A percentile compares a stretch with the other conserved stretches of the same genome.
These are phyloP conservation scores for Scatophagus argus DNA, from an alignment of 2,113 vertebrate genomes.

Conservation along the genomic window DNA sequence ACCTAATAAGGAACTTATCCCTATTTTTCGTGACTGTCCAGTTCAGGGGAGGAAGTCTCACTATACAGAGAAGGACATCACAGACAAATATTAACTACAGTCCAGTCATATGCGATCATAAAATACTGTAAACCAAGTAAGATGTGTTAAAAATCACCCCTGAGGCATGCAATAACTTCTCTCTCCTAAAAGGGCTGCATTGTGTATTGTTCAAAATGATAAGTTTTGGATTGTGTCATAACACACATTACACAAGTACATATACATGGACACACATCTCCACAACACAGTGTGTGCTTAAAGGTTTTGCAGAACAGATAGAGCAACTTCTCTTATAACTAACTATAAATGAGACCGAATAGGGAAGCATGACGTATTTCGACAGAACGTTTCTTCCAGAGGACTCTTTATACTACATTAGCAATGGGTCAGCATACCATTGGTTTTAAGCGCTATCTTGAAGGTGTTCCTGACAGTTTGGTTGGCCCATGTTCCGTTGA, in stretches of 20 bases:
- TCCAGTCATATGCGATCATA: not conserved
- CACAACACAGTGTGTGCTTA: not conserved
- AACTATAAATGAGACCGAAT: not conserved
- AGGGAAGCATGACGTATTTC: conserved; percentile 33
- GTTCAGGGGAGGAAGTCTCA: conserved; percentile 11
- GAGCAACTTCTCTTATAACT: not conserved
- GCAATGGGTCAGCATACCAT: not conserved
- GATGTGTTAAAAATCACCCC: not conserved
- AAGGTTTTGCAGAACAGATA: conserved; percentile 24
- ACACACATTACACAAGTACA: not conserved
- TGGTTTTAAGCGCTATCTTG: rapidly evolving
- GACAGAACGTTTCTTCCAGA: not conserved
- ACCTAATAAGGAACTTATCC: conserved; percentile 27
- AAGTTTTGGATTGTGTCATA: not conserved
- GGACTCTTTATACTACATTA: not conserved
- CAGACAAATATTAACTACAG: not conserved
- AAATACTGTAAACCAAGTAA: not conserved
- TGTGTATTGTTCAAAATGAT: not conserved
- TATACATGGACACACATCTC: not conserved
- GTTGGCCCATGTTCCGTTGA: conserved; percentile 60
- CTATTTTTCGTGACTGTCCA: conserved; percentile 12
- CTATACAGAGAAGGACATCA: conserved; percentile 31
- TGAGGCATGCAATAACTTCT: not conserved
- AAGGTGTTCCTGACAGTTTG: conserved; percentile 55
- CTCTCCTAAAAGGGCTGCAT: not conserved